phyloP scores from a whole-genome alignment of 2,797 vertebrate species.

The Kryptolebias ocellatus region DNA sequence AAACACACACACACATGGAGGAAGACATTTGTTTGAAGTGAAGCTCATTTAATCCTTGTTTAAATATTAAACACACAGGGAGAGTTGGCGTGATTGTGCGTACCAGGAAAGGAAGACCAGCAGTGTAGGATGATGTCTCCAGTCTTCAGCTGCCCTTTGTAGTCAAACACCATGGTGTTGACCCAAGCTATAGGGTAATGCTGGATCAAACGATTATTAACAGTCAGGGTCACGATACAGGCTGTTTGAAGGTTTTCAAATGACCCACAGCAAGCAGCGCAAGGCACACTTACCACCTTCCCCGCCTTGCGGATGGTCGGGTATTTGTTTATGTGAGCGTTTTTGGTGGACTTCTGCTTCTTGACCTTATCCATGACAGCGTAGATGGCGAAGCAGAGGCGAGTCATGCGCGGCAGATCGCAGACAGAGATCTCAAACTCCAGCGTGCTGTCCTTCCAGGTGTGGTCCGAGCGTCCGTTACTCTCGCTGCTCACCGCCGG shows the following conservation, averaged over 20 bases:
- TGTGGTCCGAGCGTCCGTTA: conserved; percentile 89
- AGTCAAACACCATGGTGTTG: conserved; percentile 99
- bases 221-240: not conserved
- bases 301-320: conserved; percentile 90
- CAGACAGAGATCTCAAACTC: conserved; percentile 94
- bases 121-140: conserved; percentile 91
- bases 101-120: conserved; percentile 99
- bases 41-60: not conserved
- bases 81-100: not conserved
- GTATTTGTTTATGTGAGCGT: conserved; percentile 89
- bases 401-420: conserved; percentile 96
- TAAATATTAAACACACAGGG: conserved; percentile 1
- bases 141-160: conserved; percentile 93
- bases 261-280: not conserved
- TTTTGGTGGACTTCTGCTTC: conserved; percentile 93
- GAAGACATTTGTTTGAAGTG: too few relatives aligned
- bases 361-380: conserved; percentile 96
- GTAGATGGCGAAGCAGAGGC: conserved; percentile 96
- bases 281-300: conserved; percentile 74
- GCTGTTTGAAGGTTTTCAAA: not conserved
- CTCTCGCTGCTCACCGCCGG: conserved; percentile 91
- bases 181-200: conserved; percentile 99
- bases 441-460: conserved; percentile 87
- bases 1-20: conserved; percentile 14
- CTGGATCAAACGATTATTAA: conserved; percentile 68